Base-by-base conservation (phyloP, 2,888 invertebrate species). In the Cephus runcator region DNA sequence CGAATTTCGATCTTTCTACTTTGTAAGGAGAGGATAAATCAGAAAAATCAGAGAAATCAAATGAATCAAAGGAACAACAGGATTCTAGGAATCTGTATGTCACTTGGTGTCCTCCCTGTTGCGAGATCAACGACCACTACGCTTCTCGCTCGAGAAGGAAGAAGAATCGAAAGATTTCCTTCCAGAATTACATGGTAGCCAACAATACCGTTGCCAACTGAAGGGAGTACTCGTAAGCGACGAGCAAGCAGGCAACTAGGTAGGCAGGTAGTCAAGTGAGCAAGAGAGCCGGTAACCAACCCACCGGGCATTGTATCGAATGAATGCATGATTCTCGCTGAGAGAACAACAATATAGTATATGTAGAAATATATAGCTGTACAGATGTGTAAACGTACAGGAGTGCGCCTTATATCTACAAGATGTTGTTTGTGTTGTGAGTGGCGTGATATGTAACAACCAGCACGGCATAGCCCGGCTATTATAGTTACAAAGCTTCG, bases 81-180 rank as follows among this genome's bases (percentile, higher is more conserved):
- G 76, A 73, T 71, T 36, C 69, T 34, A 34, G 73, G 73, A 35
- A 77, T 77, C 77, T 69, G 23, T 34, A 31, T 77, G 74, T 69
- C 40, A 56, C 15, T 69, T 12, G 34, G 35, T 73, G 40, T 35
- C 75, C 71, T 56, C 56, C 75, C 68, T n/a, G 71, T 77, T 75
- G 75, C 75, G 68, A 77, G 75, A 75, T 40, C 36, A 23, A 56
- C 23, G 23, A 23, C 56, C 56, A 40, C 56, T 56, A 1, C 9
- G 23, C 9, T 15, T 56, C 56, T 23, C 56, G 9, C 23, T 56
- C 56, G 9, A 56, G 9, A 23, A 56, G 23, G 56, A 56, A 56
- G 23, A 56, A 56, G 56, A 56, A 56, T 23, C 56, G 23, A 56
- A 23, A 23, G 56, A 56, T 56, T 56, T 56, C 56, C 56, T 56